phyloP scores from a whole-genome alignment of 2,113 vertebrate genomes.

The Myotis davidii region DNA sequence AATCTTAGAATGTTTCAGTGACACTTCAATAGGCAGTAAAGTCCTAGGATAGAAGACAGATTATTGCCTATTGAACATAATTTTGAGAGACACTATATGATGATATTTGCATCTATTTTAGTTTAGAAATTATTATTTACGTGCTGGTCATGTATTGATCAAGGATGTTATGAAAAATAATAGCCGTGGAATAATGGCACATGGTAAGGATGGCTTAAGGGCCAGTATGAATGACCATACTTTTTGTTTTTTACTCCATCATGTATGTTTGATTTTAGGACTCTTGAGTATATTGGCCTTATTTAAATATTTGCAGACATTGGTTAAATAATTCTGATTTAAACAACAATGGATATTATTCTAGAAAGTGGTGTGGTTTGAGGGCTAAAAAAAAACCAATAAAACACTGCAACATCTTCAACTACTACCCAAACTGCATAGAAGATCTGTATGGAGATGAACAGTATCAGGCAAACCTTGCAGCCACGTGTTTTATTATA shows the following conservation, averaged over 20 bases:
- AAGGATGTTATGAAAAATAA: neutral
- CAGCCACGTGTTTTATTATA: neutral
- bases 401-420: neutral
- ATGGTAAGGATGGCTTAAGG: neutral
- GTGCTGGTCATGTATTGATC: neutral
- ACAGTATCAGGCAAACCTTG: neutral
- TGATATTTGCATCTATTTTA: neutral
- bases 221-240: neutral
- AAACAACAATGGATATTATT: neutral
- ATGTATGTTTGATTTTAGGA: neutral
- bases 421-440: neutral
- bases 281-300: neutral
- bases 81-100: neutral
- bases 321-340: neutral
- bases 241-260: neutral
- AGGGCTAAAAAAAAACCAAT: neutral
- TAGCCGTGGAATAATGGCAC: neutral
- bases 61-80: neutral
- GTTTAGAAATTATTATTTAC: neutral
- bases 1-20: neutral
- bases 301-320: neutral
- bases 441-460: neutral
- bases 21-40: neutral
- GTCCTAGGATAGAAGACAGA: neutral
- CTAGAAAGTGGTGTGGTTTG: neutral